These are phyloP conservation scores for Thyatira batis DNA, from an alignment of 2,888 invertebrate genomes.

Conservation along the genomic window DNA sequence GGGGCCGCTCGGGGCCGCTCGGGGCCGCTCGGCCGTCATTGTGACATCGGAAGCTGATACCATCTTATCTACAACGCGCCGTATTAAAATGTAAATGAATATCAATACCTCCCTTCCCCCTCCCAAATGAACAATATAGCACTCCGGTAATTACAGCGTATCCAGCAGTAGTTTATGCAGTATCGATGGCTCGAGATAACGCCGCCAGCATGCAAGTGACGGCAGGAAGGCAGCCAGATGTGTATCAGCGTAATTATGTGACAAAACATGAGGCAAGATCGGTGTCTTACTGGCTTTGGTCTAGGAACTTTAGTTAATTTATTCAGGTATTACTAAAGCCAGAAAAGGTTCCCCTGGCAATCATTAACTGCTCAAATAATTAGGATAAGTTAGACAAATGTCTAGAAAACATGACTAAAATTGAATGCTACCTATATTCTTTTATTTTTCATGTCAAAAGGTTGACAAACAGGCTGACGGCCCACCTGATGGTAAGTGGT, in stretches of 20 bases:
- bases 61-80: neutral
- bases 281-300: neutral
- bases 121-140: neutral
- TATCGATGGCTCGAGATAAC: neutral
- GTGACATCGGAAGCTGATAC: neutral
- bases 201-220: neutral
- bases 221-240: neutral
- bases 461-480: no score
- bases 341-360: no score
- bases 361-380: no score
- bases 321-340: no score
- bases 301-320: no score
- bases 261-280: neutral
- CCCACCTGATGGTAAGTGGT: no score
- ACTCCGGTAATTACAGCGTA: neutral
- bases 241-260: neutral
- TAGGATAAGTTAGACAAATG: no score
- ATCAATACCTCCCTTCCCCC: neutral
- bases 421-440: no score
- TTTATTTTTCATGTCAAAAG: no score
- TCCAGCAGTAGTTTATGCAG: neutral
- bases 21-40: neutral
- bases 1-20: neutral
- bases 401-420: no score
- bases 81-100: slow-evolving; percentile 1